Evolutionary conservation across 1,140 invertebrate genomes (phyloP), one percentile per base, ranked within the genome.

Genomic region (Streblospio benedicti): DNA sequence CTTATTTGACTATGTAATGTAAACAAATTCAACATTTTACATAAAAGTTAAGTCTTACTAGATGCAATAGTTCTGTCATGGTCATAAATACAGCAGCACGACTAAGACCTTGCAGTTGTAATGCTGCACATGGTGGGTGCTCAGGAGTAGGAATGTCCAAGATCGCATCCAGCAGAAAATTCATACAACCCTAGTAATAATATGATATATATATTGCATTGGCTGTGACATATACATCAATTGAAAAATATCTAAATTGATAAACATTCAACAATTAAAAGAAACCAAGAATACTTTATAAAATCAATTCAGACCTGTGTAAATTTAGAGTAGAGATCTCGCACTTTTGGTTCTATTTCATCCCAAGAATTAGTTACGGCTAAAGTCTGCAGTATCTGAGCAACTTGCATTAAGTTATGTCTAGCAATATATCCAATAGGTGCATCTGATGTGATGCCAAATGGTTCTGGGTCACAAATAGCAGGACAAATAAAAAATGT

Each of bases 401-500:
- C 83, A 61, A 85, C 77, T 73, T 81, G 67, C 72, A 93, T 93
- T 3, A 97, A 81, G 82, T 97, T 97, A 73, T 91, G 93, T 27
- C 92, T 79, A 4, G 91, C 90, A 33, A 93, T 85, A 63, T 90
- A 85, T 57, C 89, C 91, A 32, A 97, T 90, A n/a, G 90, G 89
- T 0, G 89, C 87, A 72, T 96, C 93, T 5, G 76, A 75, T 0
- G 89, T 90, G 47, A 97, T 90, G n/a, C 93, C 93, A 76, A 93
- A 88, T 0, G 91, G 87, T 77, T 97, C 94, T 0, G 95, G 94
- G 80, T 96, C 92, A 28, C 94, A 89, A 45, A 98, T 91, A 0
- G 93, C 94, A 6, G 93, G 92, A 71, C 94, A 98, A 60, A 98
- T 91, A 66, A 97, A 97, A 67, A 91, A 85, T 1, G 88, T 90